Evolutionary conservation across 2,888 invertebrate species (phyloP).

Genomic region (Oxycera nigricornis): DNA sequence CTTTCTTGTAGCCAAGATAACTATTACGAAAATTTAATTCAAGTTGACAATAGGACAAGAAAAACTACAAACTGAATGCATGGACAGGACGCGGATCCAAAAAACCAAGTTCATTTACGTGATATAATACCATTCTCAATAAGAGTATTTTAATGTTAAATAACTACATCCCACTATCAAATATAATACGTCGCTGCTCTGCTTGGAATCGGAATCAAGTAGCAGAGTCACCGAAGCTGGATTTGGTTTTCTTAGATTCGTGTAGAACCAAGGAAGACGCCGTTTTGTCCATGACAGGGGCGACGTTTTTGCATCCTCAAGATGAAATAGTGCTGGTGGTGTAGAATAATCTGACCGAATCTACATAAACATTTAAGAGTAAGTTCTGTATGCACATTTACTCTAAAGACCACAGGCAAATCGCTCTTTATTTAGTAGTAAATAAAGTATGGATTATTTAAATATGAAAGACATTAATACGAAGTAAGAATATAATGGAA

Average conservation of each 20-base stretch:
- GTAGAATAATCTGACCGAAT: slow-evolving; percentile 1
- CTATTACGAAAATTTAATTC: too few relatives aligned
- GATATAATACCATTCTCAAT: slow-evolving; percentile 46
- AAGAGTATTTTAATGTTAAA: slow-evolving; percentile 46
- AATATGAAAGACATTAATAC: too few relatives aligned
- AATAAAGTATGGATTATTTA: too few relatives aligned
- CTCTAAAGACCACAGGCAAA: too few relatives aligned
- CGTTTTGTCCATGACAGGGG: background rate
- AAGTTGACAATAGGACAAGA: too few relatives aligned
- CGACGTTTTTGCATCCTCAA: slow-evolving; percentile 12
- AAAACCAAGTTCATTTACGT: slow-evolving; percentile 45
- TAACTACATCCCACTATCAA: slow-evolving; percentile 40
- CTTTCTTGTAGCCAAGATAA: too few relatives aligned
- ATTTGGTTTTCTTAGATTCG: background rate
- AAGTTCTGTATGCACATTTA: background rate
- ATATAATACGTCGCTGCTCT: background rate
- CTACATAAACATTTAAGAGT: slow-evolving; percentile 8
- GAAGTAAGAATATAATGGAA: too few relatives aligned
- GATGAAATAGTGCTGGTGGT: slow-evolving; percentile 1
- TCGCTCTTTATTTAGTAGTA: too few relatives aligned
- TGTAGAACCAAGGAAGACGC: background rate
- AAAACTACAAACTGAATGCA: too few relatives aligned
- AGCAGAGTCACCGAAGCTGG: background rate
- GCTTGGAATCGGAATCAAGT: background rate
- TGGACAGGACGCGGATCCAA: too few relatives aligned